These are phyloP conservation scores for Imbricaverruca yamaguchii DNA, from an alignment of 2,888 invertebrate species.

Conservation along the genomic window DNA sequence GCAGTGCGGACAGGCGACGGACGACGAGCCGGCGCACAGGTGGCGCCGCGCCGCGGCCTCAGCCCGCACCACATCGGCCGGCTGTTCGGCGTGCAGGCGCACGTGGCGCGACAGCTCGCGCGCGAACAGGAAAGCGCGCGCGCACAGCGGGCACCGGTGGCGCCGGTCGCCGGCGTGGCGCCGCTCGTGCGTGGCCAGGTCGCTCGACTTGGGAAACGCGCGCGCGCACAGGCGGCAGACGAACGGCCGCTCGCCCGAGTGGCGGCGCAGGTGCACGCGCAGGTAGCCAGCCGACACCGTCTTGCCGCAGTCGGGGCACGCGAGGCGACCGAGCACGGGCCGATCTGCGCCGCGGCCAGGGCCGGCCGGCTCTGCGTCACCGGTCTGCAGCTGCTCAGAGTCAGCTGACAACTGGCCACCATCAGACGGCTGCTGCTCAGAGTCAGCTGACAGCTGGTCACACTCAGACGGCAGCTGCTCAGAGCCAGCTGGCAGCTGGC, in stretches of 20 bases:
- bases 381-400: neutral
- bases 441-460: too few relatives aligned
- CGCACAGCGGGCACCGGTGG: conserved; percentile 1
- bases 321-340: neutral
- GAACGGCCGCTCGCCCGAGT: conserved; percentile 6
- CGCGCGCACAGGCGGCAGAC: neutral
- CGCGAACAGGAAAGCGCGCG: neutral
- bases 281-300: neutral
- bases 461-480: too few relatives aligned
- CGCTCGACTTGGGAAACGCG: neutral
- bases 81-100: neutral
- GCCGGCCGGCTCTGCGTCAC: neutral
- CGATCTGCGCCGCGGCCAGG: neutral
- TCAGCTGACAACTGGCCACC: neutral
- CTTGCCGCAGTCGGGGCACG: neutral
- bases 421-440: too few relatives aligned
- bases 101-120: neutral
- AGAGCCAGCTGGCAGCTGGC: too few relatives aligned
- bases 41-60: neutral
- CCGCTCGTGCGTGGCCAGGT: neutral
- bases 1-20: neutral
- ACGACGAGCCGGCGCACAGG: neutral
- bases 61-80: neutral
- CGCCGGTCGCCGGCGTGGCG: conserved; percentile 2
- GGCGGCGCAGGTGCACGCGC: neutral